These are phyloP conservation scores for Enteromius thamalakanensis DNA, from an alignment of 2,797 vertebrate species.

Conservation along the genomic window DNA sequence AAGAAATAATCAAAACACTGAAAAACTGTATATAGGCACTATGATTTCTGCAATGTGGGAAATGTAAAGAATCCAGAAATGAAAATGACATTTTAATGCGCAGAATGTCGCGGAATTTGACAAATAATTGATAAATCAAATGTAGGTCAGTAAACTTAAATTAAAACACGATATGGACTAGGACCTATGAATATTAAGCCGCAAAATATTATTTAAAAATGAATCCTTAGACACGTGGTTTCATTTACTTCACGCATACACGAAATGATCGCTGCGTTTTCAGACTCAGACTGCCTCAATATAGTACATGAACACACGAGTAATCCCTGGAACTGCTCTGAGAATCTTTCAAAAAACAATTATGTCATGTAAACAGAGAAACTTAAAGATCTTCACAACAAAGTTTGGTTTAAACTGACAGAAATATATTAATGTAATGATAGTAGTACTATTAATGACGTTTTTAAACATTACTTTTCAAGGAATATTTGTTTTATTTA, in stretches of 20 bases:
- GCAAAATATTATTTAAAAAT: too few relatives aligned
- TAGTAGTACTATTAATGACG: background rate
- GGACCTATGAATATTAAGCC: too few relatives aligned
- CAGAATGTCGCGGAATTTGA: background rate
- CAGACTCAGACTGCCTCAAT: too few relatives aligned
- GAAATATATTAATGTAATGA: background rate
- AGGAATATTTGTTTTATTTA: background rate
- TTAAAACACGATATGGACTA: background rate
- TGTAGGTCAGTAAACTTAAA: background rate
- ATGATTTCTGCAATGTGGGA: background rate
- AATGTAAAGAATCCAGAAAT: too few relatives aligned
- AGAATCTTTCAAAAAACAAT: too few relatives aligned
- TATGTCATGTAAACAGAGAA: too few relatives aligned
- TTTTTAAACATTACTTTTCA: background rate
- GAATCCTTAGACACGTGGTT: too few relatives aligned
- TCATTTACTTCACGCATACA: too few relatives aligned
- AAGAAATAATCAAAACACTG: background rate
- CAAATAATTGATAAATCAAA: background rate
- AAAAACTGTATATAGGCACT: background rate
- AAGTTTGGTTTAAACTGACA: background rate
- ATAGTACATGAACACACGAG: too few relatives aligned
- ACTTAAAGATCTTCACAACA: background rate
- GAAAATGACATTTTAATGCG: fast-evolving
- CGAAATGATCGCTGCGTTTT: too few relatives aligned
- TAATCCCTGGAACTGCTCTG: too few relatives aligned